phyloP scores from a whole-genome alignment of 2,113 vertebrate genomes.

The Sisor rabdophorus region DNA sequence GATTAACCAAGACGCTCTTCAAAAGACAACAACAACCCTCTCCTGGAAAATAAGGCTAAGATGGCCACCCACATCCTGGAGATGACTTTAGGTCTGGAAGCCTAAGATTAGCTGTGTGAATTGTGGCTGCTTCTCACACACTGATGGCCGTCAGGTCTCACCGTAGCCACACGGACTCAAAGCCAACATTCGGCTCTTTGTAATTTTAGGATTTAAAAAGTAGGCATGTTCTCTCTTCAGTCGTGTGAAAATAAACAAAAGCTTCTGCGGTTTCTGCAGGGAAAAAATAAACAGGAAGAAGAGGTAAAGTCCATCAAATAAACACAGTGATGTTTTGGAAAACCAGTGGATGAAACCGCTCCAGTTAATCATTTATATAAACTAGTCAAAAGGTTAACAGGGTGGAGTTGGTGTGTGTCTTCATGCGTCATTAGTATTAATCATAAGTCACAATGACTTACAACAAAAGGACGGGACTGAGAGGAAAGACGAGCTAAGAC shows the following conservation, averaged over 20 bases:
- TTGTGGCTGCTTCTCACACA: slow-evolving; percentile 48
- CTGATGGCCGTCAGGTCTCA: slow-evolving; percentile 46
- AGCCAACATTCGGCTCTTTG: slow-evolving; percentile 47
- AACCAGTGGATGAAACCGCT: background rate
- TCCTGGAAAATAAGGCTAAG: slow-evolving; percentile 50
- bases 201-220: slow-evolving; percentile 35
- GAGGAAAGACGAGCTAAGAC: background rate
- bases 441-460: background rate
- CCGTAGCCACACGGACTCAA: slow-evolving; percentile 41
- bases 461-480: background rate
- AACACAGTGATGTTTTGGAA: background rate
- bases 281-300: background rate
- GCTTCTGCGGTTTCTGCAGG: background rate
- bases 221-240: slow-evolving; percentile 13
- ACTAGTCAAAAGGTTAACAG: background rate
- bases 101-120: slow-evolving; percentile 18
- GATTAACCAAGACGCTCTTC: slow-evolving; percentile 25
- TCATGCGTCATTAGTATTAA: background rate
- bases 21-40: slow-evolving; percentile 38
- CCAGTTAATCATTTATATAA: background rate
- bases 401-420: too few species aligned
- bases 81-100: slow-evolving; percentile 38
- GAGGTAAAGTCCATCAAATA: slow-evolving; percentile 11
- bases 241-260: slow-evolving; percentile 19
- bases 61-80: slow-evolving; percentile 38